phyloP scores from a whole-genome alignment of 2,888 invertebrate genomes.

The Drosophila eohydei region DNA sequence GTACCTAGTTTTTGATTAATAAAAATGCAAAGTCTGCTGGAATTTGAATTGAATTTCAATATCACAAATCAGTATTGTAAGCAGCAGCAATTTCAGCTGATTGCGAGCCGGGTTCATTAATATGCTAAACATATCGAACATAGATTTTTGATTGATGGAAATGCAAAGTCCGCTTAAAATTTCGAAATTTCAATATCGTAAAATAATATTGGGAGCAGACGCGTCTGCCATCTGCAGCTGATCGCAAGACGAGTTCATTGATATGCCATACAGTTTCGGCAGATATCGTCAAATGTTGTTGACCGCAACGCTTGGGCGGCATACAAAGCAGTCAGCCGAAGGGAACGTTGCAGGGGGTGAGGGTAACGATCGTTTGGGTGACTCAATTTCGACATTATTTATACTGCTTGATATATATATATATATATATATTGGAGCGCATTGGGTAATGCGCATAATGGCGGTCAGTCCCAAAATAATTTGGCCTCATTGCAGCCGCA shows the following conservation, averaged over 20 bases:
- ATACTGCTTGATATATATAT: conserved; percentile 25
- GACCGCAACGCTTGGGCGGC: conserved; percentile 56
- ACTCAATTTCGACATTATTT: conserved; percentile 62
- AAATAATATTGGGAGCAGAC: conserved; percentile 15
- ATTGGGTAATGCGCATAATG: conserved; percentile 52
- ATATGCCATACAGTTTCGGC: conserved; percentile 56
- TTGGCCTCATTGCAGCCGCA: conserved; percentile 38
- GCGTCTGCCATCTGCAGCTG: conserved; percentile 11
- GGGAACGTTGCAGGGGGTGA: conserved; percentile 3
- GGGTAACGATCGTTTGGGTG: conserved; percentile 25
- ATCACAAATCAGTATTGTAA: background rate
- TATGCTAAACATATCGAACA: conserved; percentile 3
- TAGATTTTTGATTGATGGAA: conserved; percentile 51
- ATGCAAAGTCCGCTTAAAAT: conserved; percentile 18
- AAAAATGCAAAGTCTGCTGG: conserved; percentile 22
- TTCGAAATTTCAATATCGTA: conserved; percentile 5
- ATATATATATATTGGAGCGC: conserved; percentile 18
- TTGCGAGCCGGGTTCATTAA: background rate
- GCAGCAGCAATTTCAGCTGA: background rate
- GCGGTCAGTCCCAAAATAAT: conserved; percentile 17
- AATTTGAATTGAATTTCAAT: conserved; percentile 5
- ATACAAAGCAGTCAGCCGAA: conserved; percentile 39
- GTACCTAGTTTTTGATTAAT: conserved; percentile 11
- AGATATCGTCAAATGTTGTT: conserved; percentile 57
- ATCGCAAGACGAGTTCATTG: conserved; percentile 54